Evolutionary conservation across 2,888 invertebrate species (phyloP).

Genomic region (Andrena dorsata): DNA sequence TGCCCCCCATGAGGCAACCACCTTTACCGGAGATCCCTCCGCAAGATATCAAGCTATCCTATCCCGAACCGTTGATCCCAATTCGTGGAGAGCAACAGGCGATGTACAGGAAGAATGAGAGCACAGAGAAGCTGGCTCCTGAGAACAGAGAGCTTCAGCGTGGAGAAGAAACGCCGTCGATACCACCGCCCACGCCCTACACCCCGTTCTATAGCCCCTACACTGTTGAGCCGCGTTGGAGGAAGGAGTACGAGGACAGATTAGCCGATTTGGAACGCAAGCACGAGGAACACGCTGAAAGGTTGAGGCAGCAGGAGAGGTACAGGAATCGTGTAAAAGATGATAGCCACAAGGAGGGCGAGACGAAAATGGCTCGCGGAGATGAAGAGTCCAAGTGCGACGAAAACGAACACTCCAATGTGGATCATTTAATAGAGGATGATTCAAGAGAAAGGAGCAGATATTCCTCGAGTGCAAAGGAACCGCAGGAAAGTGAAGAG

Average conservation of each 20-base stretch:
- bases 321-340: slow-evolving; percentile 55
- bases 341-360: slow-evolving; percentile 55
- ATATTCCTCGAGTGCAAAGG: slow-evolving; percentile 22
- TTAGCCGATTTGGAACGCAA: slow-evolving; percentile 68
- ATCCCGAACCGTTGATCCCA: slow-evolving; percentile 32
- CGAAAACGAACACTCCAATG: slow-evolving; percentile 35
- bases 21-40: slow-evolving; percentile 57
- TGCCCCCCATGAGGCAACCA: slow-evolving; percentile 78
- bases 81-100: slow-evolving; percentile 46
- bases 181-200: not conserved
- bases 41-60: slow-evolving; percentile 38
- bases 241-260: slow-evolving; percentile 71
- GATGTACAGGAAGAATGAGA: slow-evolving; percentile 70
- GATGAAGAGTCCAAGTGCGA: slow-evolving; percentile 11
- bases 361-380: not conserved
- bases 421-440: slow-evolving; percentile 48
- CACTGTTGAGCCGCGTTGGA: slow-evolving; percentile 68
- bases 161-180: slow-evolving; percentile 66
- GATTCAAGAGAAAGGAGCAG: slow-evolving; percentile 56
- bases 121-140: slow-evolving; percentile 70
- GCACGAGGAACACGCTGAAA: slow-evolving; percentile 70
- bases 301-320: slow-evolving; percentile 66
- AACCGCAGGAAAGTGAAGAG: slow-evolving; percentile 16
- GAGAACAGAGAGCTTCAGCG: slow-evolving; percentile 72
- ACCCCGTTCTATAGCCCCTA: not conserved